phyloP scores from a whole-genome alignment of 2,797 vertebrate species.

The Sciaenops ocellatus region DNA sequence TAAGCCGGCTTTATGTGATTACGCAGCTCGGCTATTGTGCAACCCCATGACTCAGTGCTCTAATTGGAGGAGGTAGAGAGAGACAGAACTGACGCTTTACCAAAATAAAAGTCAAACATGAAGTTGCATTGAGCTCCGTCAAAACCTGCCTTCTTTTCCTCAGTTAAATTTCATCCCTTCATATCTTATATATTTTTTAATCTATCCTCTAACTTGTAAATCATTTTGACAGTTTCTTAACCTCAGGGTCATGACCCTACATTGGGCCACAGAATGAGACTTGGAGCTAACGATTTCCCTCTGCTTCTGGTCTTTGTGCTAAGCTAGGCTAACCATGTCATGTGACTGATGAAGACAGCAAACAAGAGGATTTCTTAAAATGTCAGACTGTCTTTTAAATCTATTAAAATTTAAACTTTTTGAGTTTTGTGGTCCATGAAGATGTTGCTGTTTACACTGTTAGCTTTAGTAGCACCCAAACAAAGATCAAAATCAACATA shows the following conservation, averaged over 20 bases:
- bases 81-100: neutral
- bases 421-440: too few species aligned
- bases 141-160: too few species aligned
- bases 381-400: too few species aligned
- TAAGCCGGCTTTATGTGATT: slow-evolving; percentile 82
- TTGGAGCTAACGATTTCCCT: neutral
- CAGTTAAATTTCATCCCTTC: neutral
- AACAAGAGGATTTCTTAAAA: neutral
- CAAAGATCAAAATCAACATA: too few species aligned
- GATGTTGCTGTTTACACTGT: too few species aligned
- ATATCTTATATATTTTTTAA: neutral
- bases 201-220: neutral
- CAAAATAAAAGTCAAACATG: neutral
- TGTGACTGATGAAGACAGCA: neutral
- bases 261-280: neutral
- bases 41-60: slow-evolving; percentile 81
- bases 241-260: neutral
- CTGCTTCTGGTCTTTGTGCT: neutral
- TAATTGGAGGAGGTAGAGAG: slow-evolving; percentile 51
- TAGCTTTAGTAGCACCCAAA: too few species aligned
- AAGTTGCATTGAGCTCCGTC: neutral
- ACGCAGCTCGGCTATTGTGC: slow-evolving; percentile 73
- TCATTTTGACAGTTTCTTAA: neutral
- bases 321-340: neutral
- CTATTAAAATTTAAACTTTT: too few species aligned